Base-by-base conservation (phyloP, 2,113 vertebrate species). In the Tenrec ecaudatus region DNA sequence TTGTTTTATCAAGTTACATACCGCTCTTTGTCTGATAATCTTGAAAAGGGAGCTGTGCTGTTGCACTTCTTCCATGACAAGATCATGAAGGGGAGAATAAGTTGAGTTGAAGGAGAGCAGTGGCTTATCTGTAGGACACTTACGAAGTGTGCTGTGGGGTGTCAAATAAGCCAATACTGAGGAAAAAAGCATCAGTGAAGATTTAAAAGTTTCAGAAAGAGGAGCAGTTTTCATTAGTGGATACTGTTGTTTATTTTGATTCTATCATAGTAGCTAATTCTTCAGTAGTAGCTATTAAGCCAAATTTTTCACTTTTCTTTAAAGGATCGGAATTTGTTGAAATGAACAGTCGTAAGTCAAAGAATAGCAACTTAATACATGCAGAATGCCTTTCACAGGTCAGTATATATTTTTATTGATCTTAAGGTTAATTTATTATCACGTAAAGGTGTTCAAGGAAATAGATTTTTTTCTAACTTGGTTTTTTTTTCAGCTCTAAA, bases 301-400 rank as follows among this genome's bases (percentile, higher is more conserved):
- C 57, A 68, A 1, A 84, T 29, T 31, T 71, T 79, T 80, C 82
- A 60, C 78, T 17, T 47, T 40, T 79, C 38, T 93, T 94, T 93
- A 86, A 29, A 95, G 95, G 94, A 96, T 12, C 88, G 19, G 77
- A 92, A 36, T 57, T 83, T 93, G 80, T 94, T 11, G 40, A 95
- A 53, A 98, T 98, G 98, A 99, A 94, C 82, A 99, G 98, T 95
- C 98, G 99, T 69, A 99, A 98, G 94, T 68, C 47, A 2, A 98
- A 98, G 86, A 98, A 98, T 20, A 97, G 25, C 81, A 97, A 20
- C n/a, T 90, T 95, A 75, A 73, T 98, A 20, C 91, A 95, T 0
- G 96, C 97, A 82, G 98, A 99, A 93, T 98, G 98, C 92, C 96
- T 99, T 96, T 98, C 98, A 53, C 97, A 99, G 99, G 99, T 99